Evolutionary conservation across 2,888 invertebrate species (phyloP).

Genomic region (Leptopilina drosophilae): DNA sequence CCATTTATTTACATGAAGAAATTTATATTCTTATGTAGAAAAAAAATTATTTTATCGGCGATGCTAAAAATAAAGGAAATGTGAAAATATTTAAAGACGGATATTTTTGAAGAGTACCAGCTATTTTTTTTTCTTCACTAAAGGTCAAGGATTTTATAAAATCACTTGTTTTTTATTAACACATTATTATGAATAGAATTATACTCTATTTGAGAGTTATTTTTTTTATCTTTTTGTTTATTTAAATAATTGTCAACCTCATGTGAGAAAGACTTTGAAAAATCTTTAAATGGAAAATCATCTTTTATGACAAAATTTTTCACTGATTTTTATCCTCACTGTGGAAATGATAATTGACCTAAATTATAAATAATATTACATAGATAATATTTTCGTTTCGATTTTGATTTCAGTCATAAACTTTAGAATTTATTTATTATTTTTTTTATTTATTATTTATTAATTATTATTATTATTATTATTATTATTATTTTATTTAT

Average conservation of each 20-base stretch:
- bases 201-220: neutral
- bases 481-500: too few relatives aligned
- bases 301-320: neutral
- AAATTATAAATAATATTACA: neutral
- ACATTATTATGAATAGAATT: neutral
- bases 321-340: too few relatives aligned
- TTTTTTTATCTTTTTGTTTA: neutral
- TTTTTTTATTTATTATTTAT: too few relatives aligned
- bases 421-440: too few relatives aligned
- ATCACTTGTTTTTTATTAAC: neutral
- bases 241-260: neutral
- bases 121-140: neutral
- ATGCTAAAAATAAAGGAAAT: neutral
- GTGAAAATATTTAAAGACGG: neutral
- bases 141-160: conserved; percentile 6
- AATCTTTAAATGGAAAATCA: neutral
- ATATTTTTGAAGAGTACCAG: conserved; percentile 5
- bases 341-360: too few relatives aligned
- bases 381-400: neutral
- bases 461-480: too few relatives aligned
- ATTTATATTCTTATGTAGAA: neutral
- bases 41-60: neutral
- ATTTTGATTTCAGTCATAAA: too few relatives aligned
- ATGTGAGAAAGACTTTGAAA: neutral
- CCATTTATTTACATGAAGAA: neutral